A percentile compares a stretch with the other conserved stretches of the same genome.
phyloP scores from a whole-genome alignment of 1,140 invertebrate genomes.

The Meloidogyne hapla region DNA sequence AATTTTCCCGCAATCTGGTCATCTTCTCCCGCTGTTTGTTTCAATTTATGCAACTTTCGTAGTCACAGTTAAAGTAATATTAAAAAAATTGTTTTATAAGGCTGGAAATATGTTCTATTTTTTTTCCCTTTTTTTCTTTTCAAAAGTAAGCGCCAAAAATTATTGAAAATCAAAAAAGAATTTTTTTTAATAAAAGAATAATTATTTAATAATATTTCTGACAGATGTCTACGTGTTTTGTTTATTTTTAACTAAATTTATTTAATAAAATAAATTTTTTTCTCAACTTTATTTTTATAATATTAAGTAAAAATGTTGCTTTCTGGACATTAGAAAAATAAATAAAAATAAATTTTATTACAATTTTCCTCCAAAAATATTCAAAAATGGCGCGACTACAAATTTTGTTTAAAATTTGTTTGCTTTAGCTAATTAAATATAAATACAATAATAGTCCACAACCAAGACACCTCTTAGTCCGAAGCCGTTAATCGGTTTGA shows the following conservation, averaged over 20 bases:
- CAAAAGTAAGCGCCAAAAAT: background rate
- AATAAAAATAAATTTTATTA: too few relatives aligned
- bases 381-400: background rate
- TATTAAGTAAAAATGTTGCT: too few relatives aligned
- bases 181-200: too few relatives aligned
- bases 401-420: background rate
- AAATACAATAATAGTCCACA: background rate
- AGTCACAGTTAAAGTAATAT: background rate
- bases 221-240: too few relatives aligned
- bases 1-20: background rate
- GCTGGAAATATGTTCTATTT: background rate
- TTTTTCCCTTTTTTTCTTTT: background rate
- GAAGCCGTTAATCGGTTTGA: constrained; percentile 1
- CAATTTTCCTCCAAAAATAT: too few relatives aligned
- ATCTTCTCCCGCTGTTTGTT: background rate
- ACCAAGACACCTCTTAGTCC: background rate
- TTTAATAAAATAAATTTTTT: too few relatives aligned
- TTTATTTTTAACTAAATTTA: too few relatives aligned
- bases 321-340: too few relatives aligned
- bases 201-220: too few relatives aligned
- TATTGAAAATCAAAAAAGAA: background rate
- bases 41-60: background rate
- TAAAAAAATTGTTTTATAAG: background rate
- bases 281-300: too few relatives aligned
- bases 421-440: constrained; percentile 1